Conservation (phyloP, 2,888 invertebrate species). For the Nymphalis urticae region DNA sequence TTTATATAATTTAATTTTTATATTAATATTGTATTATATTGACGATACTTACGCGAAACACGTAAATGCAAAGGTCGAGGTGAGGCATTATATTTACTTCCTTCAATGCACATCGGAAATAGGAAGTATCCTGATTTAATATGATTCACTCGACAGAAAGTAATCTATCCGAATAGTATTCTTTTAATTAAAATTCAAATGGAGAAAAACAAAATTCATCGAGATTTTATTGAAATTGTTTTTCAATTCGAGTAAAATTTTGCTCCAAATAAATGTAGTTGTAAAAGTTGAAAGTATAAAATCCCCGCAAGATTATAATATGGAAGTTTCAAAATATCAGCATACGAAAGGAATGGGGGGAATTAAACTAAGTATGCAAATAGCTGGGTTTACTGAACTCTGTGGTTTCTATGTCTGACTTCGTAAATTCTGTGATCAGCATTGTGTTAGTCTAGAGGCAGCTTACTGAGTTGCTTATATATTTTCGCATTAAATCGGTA, state of each 20-base stretch:
- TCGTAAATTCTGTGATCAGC: slow-evolving; percentile 24
- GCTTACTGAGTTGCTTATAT: slow-evolving; percentile 22
- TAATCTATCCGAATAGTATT: not conserved
- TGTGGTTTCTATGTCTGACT: slow-evolving; percentile 19
- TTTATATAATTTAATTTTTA: too few species aligned
- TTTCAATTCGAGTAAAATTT: not conserved
- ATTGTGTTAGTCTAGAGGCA: slow-evolving; percentile 8
- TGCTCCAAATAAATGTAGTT: not conserved
- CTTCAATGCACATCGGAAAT: not conserved
- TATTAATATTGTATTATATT: not conserved
- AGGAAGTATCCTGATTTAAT: not conserved
- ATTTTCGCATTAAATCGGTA: slow-evolving; percentile 15
- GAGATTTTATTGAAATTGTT: not conserved
- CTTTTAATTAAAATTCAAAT: slow-evolving; percentile 6
- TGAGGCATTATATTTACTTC: slow-evolving; percentile 15
- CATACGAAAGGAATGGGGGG: slow-evolving; percentile 12
- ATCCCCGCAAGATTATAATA: slow-evolving; percentile 8
- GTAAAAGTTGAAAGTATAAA: slow-evolving; percentile 9
- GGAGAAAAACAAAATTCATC: not conserved
- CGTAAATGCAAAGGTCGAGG: slow-evolving; percentile 18
- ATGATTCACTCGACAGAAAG: not conserved
- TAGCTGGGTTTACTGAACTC: slow-evolving; percentile 33
- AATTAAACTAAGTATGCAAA: slow-evolving; percentile 31
- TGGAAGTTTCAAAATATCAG: slow-evolving; percentile 12
- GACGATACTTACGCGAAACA: slow-evolving; percentile 18